These are phyloP conservation scores for Babyrousa celebensis DNA, from an alignment of 2,797 vertebrate genomes.

Conservation along the genomic window DNA sequence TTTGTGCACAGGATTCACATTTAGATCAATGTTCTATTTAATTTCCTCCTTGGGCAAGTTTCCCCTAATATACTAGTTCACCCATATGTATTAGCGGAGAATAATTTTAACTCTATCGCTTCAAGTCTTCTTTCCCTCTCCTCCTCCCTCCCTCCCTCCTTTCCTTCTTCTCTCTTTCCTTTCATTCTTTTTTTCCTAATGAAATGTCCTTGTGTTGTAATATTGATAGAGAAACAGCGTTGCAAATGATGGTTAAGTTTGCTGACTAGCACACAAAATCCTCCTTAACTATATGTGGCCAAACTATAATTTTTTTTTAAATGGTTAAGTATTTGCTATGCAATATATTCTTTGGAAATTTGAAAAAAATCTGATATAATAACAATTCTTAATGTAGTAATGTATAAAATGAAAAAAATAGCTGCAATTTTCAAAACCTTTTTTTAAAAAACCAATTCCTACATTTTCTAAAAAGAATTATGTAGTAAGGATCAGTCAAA, in stretches of 20 bases:
- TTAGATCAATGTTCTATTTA: background rate
- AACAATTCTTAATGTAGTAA: background rate
- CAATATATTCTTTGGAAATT: background rate
- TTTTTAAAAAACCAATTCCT: background rate
- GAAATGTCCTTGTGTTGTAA: background rate
- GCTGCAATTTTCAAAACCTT: background rate
- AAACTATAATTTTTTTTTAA: background rate
- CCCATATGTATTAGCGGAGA: background rate
- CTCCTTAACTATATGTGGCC: background rate
- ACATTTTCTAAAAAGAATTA: background rate
- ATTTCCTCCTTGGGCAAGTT: background rate
- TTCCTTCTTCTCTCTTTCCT: background rate
- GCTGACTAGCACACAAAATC: background rate
- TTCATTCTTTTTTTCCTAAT: background rate
- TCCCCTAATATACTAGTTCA: background rate
- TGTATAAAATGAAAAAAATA: constrained; percentile 1
- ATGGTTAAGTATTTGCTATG: background rate
- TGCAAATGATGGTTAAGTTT: background rate
- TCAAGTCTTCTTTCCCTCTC: background rate
- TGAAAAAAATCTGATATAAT: background rate
- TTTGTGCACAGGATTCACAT: rapidly evolving
- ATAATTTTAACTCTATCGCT: background rate
- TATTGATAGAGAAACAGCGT: background rate
- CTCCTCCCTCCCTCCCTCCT: background rate
- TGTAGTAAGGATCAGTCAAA: background rate